Conservation (phyloP, 2,113 vertebrate genomes). For the Tetrao urogallus region DNA sequence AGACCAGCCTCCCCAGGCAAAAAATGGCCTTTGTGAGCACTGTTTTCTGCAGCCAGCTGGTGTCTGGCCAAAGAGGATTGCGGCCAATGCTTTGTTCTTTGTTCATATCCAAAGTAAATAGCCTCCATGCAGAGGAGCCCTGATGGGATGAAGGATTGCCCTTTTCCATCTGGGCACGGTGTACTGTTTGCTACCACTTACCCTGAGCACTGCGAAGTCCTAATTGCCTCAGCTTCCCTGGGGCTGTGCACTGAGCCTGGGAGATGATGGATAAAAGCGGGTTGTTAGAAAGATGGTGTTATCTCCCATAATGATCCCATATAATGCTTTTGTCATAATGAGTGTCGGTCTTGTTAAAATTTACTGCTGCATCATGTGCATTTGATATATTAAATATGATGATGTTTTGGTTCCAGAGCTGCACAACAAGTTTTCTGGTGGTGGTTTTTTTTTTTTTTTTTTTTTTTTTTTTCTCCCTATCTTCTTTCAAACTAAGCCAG, state of each 20-base stretch:
- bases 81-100: slow-evolving; percentile 46
- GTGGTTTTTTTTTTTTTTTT: too few species aligned
- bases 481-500: background rate
- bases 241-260: background rate
- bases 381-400: background rate
- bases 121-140: background rate
- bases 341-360: background rate
- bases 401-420: background rate
- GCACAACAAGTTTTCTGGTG: background rate
- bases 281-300: background rate
- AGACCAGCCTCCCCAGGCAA: background rate
- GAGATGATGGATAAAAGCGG: background rate
- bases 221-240: rapidly evolving
- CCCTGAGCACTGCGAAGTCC: background rate
- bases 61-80: background rate
- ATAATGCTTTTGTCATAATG: background rate
- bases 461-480: background rate
- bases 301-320: background rate
- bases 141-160: background rate
- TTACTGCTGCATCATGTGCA: background rate
- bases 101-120: slow-evolving; percentile 28
- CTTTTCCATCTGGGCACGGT: background rate
- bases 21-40: background rate
- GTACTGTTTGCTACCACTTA: background rate
- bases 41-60: background rate